These are phyloP conservation scores for Isoperla grammatica DNA, from an alignment of 2,888 invertebrate genomes.

Conservation along the genomic window DNA sequence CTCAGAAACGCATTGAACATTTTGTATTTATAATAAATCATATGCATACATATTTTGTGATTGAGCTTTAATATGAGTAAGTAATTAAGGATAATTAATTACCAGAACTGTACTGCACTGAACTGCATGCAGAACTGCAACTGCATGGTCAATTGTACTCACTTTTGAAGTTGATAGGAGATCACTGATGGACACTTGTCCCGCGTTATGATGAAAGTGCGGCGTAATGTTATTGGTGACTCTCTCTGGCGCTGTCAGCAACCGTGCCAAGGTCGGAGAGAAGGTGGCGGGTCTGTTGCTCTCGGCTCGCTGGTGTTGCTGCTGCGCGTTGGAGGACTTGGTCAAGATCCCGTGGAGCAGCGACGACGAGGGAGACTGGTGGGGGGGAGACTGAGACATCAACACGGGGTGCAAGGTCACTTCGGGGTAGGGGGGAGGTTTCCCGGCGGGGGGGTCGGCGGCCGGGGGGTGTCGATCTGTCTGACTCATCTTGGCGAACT, in stretches of 20 bases:
- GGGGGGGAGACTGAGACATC: conserved; percentile 37
- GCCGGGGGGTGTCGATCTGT: conserved; percentile 29
- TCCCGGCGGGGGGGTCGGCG: conserved; percentile 34
- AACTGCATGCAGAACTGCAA: too few species aligned
- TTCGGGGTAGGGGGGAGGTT: conserved; percentile 69
- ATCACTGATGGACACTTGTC: conserved; percentile 47
- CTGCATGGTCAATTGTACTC: too few species aligned
- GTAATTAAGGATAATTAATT: too few species aligned
- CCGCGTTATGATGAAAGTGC: conserved; percentile 36
- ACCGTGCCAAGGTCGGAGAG: conserved; percentile 74
- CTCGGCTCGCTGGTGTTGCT: conserved; percentile 13
- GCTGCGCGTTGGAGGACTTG: conserved; percentile 42
- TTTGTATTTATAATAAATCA: too few species aligned
- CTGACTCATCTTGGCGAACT: conserved; percentile 60
- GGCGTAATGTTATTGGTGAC: conserved; percentile 31
- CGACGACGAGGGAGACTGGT: conserved; percentile 52
- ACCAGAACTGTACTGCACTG: too few species aligned
- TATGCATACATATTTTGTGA: too few species aligned
- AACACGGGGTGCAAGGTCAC: conserved; percentile 71
- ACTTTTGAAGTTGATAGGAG: conserved; percentile 49
- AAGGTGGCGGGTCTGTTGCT: conserved; percentile 53
- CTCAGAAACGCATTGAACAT: too few species aligned
- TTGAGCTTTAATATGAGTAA: too few species aligned
- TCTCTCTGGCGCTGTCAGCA: conserved; percentile 60
- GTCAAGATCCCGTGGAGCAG: conserved; percentile 72